These are phyloP conservation scores for Lethenteron reissneri DNA, from an alignment of 2,113 vertebrate species.

Conservation along the genomic window DNA sequence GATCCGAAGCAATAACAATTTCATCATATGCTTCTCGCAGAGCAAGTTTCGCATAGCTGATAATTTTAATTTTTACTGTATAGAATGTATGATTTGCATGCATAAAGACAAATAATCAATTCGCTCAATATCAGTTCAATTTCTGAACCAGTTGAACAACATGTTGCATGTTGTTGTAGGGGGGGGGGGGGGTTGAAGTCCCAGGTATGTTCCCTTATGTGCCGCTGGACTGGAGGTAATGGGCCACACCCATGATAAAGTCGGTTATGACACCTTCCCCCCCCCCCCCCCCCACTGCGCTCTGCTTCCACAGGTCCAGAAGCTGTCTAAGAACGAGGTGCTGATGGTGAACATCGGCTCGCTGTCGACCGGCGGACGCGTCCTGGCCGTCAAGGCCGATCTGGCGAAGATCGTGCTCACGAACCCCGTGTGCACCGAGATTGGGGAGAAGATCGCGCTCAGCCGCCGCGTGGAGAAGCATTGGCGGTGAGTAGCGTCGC, in stretches of 20 bases:
- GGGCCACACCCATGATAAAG: slow-evolving; percentile 7
- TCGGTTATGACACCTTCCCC: slow-evolving; percentile 7
- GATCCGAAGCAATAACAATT: too few relatives aligned
- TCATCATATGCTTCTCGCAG: too few relatives aligned
- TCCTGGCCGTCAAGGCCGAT: slow-evolving; percentile 91
- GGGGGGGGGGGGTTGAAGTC: neutral
- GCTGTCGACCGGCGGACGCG: slow-evolving; percentile 74
- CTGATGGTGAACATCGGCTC: slow-evolving; percentile 98
- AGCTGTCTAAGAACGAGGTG: slow-evolving; percentile 89
- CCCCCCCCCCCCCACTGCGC: slow-evolving; percentile 2
- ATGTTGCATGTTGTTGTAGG: neutral
- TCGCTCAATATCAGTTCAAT: neutral
- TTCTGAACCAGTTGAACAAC: neutral
- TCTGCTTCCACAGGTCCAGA: slow-evolving; percentile 54
- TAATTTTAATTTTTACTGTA: too few relatives aligned
- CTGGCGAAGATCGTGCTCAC: slow-evolving; percentile 91
- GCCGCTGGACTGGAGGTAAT: neutral
- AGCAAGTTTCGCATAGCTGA: too few relatives aligned
- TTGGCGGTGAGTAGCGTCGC: slow-evolving; percentile 54
- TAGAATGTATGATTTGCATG: too few relatives aligned
- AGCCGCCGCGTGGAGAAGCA: slow-evolving; percentile 95
- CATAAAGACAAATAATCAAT: neutral
- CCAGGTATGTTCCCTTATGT: neutral
- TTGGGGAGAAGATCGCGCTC: slow-evolving; percentile 93
- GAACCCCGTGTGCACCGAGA: slow-evolving; percentile 94